Evolutionary conservation across 1,140 invertebrate genomes (phyloP).

Genomic region (Mylabris phalerata): DNA sequence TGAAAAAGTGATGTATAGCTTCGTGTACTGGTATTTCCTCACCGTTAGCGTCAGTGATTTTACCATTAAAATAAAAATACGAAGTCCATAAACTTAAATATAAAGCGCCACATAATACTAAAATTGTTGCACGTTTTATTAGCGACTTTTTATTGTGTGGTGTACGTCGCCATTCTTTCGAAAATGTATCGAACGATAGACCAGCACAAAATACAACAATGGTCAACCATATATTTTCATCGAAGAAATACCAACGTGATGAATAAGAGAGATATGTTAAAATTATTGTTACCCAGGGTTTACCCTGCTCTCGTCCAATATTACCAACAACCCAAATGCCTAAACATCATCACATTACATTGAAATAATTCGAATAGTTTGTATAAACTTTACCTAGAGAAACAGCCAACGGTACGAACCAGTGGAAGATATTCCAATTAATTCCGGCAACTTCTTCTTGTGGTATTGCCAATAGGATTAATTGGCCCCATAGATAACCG

Average conservation of each 20-base stretch:
- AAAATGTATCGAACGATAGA: constrained; percentile 62
- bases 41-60: constrained; percentile 76
- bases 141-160: constrained; percentile 48
- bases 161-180: constrained; percentile 69
- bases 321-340: constrained; percentile 87
- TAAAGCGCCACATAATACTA: constrained; percentile 55
- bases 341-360: constrained; percentile 38
- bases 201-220: constrained; percentile 56
- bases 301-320: constrained; percentile 63
- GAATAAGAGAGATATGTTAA: constrained; percentile 63
- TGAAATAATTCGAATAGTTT: too few species aligned
- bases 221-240: constrained; percentile 61
- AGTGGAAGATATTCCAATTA: constrained; percentile 59
- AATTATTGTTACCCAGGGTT: constrained; percentile 54
- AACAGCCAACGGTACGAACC: constrained; percentile 63
- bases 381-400: constrained; percentile 59
- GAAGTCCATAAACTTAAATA: constrained; percentile 69
- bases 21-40: constrained; percentile 82
- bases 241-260: constrained; percentile 55
- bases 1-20: constrained; percentile 83
- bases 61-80: constrained; percentile 86
- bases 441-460: constrained; percentile 62
- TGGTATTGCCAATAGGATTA: constrained; percentile 70
- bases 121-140: constrained; percentile 42
- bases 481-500: constrained; percentile 71